Base-by-base conservation (phyloP, 2,797 vertebrate genomes). In the Synanceia verrucosa region DNA sequence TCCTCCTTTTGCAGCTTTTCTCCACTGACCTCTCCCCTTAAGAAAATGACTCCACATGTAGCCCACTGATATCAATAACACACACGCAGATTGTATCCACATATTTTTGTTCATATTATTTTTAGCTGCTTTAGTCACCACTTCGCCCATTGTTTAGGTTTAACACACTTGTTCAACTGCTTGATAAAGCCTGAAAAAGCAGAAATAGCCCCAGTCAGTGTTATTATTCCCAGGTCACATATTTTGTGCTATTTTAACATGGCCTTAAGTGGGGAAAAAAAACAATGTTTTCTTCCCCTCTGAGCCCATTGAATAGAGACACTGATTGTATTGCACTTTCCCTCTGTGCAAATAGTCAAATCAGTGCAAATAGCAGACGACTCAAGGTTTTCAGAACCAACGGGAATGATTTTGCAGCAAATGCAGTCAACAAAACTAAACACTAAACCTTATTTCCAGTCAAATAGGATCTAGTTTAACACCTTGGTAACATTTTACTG, bases 91-190 rank as follows among this genome's bases (percentile, higher is more conserved):
- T 9, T 62, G 46, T 34, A 57, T 58, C 23, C 73, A 80, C 41
- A 72, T 61, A 39, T 72, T 14, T 23, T 2, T 72, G 71, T 66
- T 50, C 9, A 43, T 68, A 80, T 86, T 89, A 83, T 89, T 86
- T 85, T 87, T 86, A 88, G 73, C 69, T 18, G 52, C 21, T 51
- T 83, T 81, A 82, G 56, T 85, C 78, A 81, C 9, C 55, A 59
- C 48, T 79, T 59, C 52, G 51, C 55, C 76, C 82, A 90, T 88
- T 91, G 89, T 90, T 81, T 60, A 4, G 58, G 50, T 69, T 83
- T 65, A 70, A 57, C 66, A 55, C 51, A 12, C 61, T 51, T 28
- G 50, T 50, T 66, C 69, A 64, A 47, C 52, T 62, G 51, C 41
- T 51, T 80, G 65, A 79, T 78, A 65, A 52, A 70, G 53, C 43